phyloP scores from a whole-genome alignment of 2,888 invertebrate species.

The Torymus tubicola region DNA sequence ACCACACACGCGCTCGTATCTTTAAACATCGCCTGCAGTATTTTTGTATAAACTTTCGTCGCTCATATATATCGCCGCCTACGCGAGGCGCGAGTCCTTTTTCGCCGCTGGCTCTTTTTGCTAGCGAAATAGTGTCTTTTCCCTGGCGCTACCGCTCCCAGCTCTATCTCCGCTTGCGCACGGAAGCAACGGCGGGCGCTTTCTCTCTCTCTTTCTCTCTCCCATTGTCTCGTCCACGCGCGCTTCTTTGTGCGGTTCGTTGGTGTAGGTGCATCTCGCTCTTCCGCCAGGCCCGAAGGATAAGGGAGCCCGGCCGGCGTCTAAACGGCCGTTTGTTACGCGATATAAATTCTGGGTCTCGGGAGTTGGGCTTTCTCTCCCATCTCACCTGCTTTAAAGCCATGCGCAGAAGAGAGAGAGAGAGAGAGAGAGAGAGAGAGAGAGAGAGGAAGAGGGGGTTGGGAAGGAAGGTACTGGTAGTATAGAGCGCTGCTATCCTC shows the following conservation, averaged over 20 bases:
- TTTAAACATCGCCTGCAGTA: too few relatives aligned
- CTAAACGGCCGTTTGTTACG: slow-evolving; percentile 56
- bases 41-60: slow-evolving; percentile 8
- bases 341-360: slow-evolving; percentile 49
- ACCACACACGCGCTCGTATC: too few relatives aligned
- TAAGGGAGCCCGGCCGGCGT: slow-evolving; percentile 43
- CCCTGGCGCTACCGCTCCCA: neutral
- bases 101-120: slow-evolving; percentile 19
- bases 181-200: neutral
- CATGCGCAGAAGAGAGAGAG: neutral
- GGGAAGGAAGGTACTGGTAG: neutral
- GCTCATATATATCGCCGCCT: neutral
- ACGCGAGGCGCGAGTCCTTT: neutral
- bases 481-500: slow-evolving; percentile 11
- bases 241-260: slow-evolving; percentile 41
- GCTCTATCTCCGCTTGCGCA: neutral
- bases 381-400: slow-evolving; percentile 42
- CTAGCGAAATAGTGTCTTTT: slow-evolving; percentile 41
- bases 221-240: slow-evolving; percentile 37
- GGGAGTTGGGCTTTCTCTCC: slow-evolving; percentile 32
- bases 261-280: neutral
- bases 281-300: slow-evolving; percentile 23
- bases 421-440: neutral
- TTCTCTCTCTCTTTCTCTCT: slow-evolving; percentile 16
- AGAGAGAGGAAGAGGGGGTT: neutral